Evolutionary conservation across 1,140 invertebrate species (phyloP).

Genomic region (Zaprionus inermis): DNA sequence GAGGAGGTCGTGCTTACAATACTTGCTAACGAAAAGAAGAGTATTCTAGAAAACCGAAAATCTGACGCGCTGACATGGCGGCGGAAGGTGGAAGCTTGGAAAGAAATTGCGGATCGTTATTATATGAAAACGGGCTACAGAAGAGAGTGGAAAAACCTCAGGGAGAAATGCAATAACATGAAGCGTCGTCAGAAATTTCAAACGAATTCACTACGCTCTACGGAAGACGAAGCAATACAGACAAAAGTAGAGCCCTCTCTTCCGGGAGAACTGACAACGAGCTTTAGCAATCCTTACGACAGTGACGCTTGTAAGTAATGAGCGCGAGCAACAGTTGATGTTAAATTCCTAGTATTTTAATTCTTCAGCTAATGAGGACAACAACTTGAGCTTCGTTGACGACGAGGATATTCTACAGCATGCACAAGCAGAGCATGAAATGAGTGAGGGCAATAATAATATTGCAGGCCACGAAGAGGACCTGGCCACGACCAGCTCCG

Average conservation of each 20-base stretch:
- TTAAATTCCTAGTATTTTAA: neutral
- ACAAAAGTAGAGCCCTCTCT: neutral
- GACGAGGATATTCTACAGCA: neutral
- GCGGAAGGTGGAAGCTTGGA: slow-evolving; percentile 31
- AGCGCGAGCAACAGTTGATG: neutral
- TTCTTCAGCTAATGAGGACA: neutral
- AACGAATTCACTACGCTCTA: neutral
- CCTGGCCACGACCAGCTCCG: neutral
- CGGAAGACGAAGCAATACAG: neutral
- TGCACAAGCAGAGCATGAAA: neutral
- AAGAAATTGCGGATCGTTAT: slow-evolving; percentile 32
- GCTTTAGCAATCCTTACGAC: neutral
- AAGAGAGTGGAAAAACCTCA: slow-evolving; percentile 27
- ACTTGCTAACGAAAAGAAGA: slow-evolving; percentile 22
- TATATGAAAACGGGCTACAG: slow-evolving; percentile 11
- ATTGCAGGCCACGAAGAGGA: slow-evolving; percentile 9
- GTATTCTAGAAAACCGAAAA: slow-evolving; percentile 32
- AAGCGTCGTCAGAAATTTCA: slow-evolving; percentile 2
- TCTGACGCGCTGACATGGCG: slow-evolving; percentile 33
- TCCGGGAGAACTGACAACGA: neutral
- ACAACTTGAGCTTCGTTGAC: slow-evolving; percentile 1
- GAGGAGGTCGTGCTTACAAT: slow-evolving; percentile 37
- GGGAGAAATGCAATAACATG: slow-evolving; percentile 33
- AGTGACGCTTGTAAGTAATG: slow-evolving; percentile 23
- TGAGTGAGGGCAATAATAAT: neutral